Base-by-base conservation (phyloP, 2,888 invertebrate species). In the Andrena hattorfiana region DNA sequence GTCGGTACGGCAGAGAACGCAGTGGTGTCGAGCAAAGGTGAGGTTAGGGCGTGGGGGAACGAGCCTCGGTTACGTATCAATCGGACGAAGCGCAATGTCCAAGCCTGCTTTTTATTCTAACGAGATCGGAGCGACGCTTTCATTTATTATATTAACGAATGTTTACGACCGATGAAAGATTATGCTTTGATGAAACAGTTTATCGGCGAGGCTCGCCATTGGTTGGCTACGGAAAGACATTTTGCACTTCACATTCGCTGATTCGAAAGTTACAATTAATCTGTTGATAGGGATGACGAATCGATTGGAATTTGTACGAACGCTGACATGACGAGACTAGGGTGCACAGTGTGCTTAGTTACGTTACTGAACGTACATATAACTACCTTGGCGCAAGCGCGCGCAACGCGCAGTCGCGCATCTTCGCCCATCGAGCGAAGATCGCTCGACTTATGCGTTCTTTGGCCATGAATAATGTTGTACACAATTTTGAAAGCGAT, bases 1-100 rank as follows among this genome's bases (percentile, higher is more conserved):
- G 89, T 78, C 86, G 86, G 83, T 87, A 87, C 77, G 75, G 81
- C 56, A 26, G 71, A 85, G 87, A 81, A 69, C 80, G 75, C 69
- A 79, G 23, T 59, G 63, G 35, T 56, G 79, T 71, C 56, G 35
- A 0, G 56, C 66, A 56, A 68, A 78, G 77, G 77, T 75, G 64
- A 84, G 85, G 77, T 86, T 81, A 83, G 77, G 7, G 35, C 26
- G 77, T 20, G 83, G 83, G 76, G 42, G 81, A 77, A 66, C 20
- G 35, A 66, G 42, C 10, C 26, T n/a, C 84, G 71, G 64, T 63
- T 48, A 30, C 78, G 81, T 88, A 79, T 30, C 60, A 54, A 77
- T 13, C 16, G 10, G 6, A 20, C 23, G 56, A 30, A 42, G 42
- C 28, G 26, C 62, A 63, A 42, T 20, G 6, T 8, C 32, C 20